Conservation (phyloP, 2,113 vertebrate species). For the Thunnus maccoyii region DNA sequence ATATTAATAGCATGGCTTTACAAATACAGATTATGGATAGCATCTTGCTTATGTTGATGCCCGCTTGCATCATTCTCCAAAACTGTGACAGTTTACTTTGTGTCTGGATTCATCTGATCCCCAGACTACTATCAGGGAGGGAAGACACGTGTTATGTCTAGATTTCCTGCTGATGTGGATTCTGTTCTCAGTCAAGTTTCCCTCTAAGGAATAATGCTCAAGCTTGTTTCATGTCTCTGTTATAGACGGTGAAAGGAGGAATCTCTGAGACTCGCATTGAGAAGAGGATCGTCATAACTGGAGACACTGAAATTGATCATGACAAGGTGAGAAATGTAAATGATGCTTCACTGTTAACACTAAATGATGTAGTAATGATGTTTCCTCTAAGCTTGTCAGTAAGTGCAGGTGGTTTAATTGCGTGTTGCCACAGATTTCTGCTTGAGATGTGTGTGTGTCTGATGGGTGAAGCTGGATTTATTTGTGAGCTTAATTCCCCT, state of each 20-base stretch:
- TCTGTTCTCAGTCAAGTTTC: neutral
- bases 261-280: constrained; percentile 98
- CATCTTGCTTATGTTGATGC: too few relatives aligned
- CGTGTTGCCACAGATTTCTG: neutral
- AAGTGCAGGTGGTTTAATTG: neutral
- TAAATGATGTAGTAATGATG: constrained; percentile 2
- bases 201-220: neutral
- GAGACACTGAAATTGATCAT: constrained; percentile 96
- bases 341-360: neutral
- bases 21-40: neutral
- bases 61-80: neutral
- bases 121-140: neutral
- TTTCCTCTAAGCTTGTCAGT: constrained; percentile 11
- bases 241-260: constrained; percentile 96
- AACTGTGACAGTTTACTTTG: neutral
- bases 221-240: constrained; percentile 18
- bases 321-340: constrained; percentile 89
- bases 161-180: neutral
- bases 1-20: neutral
- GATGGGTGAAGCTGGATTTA: neutral
- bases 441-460: too few relatives aligned
- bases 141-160: too few relatives aligned
- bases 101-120: neutral
- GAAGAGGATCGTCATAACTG: constrained; percentile 98
- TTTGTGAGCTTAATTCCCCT: constrained; percentile 1